phyloP scores from a whole-genome alignment of 2,113 vertebrate species.

The Neotragus pygmaeus region DNA sequence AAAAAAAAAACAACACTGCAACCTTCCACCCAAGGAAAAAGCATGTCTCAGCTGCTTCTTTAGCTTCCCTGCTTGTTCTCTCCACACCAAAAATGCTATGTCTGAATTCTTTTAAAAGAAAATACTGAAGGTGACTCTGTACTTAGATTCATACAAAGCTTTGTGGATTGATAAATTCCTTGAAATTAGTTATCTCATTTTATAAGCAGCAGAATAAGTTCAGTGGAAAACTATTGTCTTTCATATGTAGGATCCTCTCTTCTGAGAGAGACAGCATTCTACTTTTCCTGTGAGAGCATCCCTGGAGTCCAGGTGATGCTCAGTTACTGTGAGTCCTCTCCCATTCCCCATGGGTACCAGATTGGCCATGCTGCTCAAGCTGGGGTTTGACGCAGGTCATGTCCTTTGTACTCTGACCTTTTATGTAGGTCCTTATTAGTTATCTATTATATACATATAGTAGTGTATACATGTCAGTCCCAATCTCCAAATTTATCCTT shows the following conservation, averaged over 20 bases:
- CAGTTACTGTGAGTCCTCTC: background rate
- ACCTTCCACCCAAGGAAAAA: slow-evolving; percentile 1
- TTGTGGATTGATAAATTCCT: background rate
- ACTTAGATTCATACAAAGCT: background rate
- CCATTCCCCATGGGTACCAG: fast-evolving
- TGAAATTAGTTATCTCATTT: background rate
- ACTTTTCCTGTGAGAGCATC: background rate
- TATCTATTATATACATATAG: background rate
- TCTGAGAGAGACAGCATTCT: background rate
- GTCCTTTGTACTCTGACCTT: background rate
- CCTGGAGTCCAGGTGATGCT: background rate
- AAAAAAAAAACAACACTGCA: background rate
- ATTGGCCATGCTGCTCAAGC: background rate
- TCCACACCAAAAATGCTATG: background rate
- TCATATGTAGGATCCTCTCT: background rate
- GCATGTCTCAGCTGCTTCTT: background rate
- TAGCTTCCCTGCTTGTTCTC: background rate
- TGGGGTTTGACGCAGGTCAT: background rate
- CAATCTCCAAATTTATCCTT: background rate
- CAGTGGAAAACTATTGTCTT: background rate
- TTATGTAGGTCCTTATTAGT: background rate
- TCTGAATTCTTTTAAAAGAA: background rate
- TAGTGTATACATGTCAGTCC: background rate
- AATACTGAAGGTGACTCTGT: background rate
- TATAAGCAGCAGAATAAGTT: background rate